Conservation (phyloP, 2,797 vertebrate species). For the Apodemus agrarius region DNA sequence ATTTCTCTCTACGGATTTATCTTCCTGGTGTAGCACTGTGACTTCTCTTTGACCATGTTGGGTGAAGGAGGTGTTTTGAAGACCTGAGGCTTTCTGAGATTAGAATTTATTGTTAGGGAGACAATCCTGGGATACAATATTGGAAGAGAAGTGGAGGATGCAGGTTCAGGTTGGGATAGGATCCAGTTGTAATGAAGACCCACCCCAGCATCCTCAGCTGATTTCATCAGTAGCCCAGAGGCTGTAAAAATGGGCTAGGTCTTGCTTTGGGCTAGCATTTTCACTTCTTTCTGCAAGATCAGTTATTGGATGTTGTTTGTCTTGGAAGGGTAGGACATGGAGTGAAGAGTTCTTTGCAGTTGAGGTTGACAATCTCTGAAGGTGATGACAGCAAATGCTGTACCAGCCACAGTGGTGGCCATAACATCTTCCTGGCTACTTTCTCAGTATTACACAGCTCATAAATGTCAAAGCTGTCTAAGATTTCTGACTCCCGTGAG, state of each 20-base stretch:
- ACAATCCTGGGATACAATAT: background rate
- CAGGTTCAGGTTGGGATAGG: background rate
- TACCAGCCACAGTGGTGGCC: background rate
- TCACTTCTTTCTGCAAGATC: background rate
- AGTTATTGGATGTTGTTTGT: background rate
- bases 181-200: background rate
- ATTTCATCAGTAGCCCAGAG: background rate
- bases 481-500: conserved; percentile 26
- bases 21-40: background rate
- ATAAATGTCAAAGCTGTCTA: background rate
- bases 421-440: background rate
- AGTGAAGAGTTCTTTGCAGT: background rate
- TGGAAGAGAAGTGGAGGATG: background rate
- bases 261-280: background rate
- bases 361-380: background rate
- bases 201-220: background rate
- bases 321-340: background rate
- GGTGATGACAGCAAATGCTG: background rate
- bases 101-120: background rate
- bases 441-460: background rate
- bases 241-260: background rate
- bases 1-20: background rate
- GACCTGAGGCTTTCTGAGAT: background rate
- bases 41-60: background rate
- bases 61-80: background rate